These are phyloP conservation scores for Margaritifera margaritifera DNA, from an alignment of 2,888 invertebrate species.

Conservation along the genomic window DNA sequence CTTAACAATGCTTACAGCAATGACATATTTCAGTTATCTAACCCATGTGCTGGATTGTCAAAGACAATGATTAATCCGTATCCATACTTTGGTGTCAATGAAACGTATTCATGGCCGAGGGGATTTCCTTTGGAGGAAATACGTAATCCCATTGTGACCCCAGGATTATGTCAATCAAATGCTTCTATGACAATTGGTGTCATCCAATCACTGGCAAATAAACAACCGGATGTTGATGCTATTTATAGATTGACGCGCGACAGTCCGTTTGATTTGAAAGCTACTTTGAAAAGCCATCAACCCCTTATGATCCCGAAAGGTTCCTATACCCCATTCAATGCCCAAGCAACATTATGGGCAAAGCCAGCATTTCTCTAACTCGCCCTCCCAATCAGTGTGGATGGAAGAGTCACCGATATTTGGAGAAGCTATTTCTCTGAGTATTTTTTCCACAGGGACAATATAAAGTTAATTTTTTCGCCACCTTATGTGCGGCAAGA, in stretches of 20 bases:
- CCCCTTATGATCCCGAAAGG: constrained; percentile 7
- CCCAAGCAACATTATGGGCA: constrained; percentile 21
- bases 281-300: constrained; percentile 1
- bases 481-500: constrained; percentile 19
- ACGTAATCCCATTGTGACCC: neutral
- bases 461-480: constrained; percentile 7
- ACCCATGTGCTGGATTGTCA: neutral
- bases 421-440: constrained; percentile 25
- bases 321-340: constrained; percentile 19
- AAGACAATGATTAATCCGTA: constrained; percentile 17
- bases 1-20: too few species aligned
- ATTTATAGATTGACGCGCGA: constrained; percentile 17
- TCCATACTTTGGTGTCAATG: constrained; percentile 14
- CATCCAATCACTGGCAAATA: constrained; percentile 19
- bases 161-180: neutral
- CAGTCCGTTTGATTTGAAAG: constrained; percentile 17
- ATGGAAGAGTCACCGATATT: constrained; percentile 18
- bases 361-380: constrained; percentile 9
- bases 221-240: constrained; percentile 26
- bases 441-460: constrained; percentile 12
- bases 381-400: constrained; percentile 13
- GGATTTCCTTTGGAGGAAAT: constrained; percentile 18
- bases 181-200: constrained; percentile 3
- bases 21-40: neutral
- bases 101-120: constrained; percentile 19